Percentiles rank a stretch among this genome's conserved stretches.
These are phyloP conservation scores for Brenthis ino DNA, from an alignment of 2,888 invertebrate genomes.

Conservation along the genomic window DNA sequence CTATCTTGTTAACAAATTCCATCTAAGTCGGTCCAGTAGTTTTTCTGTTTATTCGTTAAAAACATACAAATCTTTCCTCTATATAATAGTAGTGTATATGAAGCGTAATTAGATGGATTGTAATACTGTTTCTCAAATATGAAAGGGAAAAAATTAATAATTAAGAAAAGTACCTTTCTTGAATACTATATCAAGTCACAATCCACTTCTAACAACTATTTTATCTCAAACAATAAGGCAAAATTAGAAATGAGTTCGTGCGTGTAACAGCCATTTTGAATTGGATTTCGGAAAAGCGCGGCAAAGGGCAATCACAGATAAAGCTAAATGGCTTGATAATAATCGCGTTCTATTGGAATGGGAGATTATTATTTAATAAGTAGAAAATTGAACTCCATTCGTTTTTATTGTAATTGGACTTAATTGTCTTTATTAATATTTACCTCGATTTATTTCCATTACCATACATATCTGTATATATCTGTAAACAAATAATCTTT, in stretches of 20 bases:
- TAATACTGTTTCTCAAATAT: too few relatives aligned
- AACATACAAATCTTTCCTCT: too few relatives aligned
- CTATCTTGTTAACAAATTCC: too few relatives aligned
- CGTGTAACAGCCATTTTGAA: conserved; percentile 56
- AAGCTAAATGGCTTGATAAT: conserved; percentile 35
- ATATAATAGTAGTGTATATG: too few relatives aligned
- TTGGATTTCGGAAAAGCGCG: conserved; percentile 37
- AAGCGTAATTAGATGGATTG: too few relatives aligned
- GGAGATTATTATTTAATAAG: conserved; percentile 21
- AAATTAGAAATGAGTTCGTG: conserved; percentile 71
- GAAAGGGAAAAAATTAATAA: too few relatives aligned
- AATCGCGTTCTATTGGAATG: conserved; percentile 25
- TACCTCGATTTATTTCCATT: background rate
- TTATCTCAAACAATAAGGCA: conserved; percentile 66
- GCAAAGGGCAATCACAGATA: conserved; percentile 39
- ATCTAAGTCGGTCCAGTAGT: too few relatives aligned
- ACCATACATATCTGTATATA: too few relatives aligned
- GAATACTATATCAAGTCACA: background rate
- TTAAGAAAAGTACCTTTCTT: too few relatives aligned
- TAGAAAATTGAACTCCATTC: conserved; percentile 21
- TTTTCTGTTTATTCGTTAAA: too few relatives aligned
- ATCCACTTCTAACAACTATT: conserved; percentile 48
- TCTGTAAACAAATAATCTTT: too few relatives aligned
- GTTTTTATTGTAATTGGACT: conserved; percentile 10
- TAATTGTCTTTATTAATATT: background rate